Evolutionary conservation across 1,140 invertebrate species (phyloP).

Genomic region (Stratiolaelaps scimitus): DNA sequence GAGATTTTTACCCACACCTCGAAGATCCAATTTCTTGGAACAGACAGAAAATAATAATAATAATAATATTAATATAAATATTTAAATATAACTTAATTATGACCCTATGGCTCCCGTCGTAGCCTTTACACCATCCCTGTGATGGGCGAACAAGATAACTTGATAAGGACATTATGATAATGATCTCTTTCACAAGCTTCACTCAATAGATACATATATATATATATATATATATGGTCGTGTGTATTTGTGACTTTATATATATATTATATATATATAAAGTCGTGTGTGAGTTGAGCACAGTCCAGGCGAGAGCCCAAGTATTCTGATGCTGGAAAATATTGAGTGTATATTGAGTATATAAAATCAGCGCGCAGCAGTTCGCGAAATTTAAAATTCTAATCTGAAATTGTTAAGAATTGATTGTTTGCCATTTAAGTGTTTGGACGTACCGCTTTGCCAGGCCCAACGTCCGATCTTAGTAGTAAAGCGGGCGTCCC

Average conservation of each 20-base stretch:
- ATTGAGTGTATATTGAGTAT: background rate
- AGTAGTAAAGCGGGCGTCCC: background rate
- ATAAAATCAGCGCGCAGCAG: background rate
- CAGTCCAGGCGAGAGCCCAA: no score
- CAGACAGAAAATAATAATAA: background rate
- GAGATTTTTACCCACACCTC: constrained; percentile 10
- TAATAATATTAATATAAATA: background rate
- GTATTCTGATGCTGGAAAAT: background rate
- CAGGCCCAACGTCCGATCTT: background rate
- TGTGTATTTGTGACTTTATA: no score
- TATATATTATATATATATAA: no score
- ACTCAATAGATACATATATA: background rate
- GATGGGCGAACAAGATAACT: background rate
- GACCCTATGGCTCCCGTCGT: no score
- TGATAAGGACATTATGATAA: background rate
- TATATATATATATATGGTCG: no score
- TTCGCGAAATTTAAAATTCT: no score
- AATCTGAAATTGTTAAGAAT: no score
- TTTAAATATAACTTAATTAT: background rate
- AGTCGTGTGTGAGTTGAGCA: no score
- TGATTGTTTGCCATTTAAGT: no score
- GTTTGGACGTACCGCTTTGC: no score
- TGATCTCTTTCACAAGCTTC: background rate
- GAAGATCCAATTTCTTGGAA: background rate
- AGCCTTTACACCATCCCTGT: no score